phyloP scores from a whole-genome alignment of 1,140 invertebrate species.

The Hesperophylax magnus region DNA sequence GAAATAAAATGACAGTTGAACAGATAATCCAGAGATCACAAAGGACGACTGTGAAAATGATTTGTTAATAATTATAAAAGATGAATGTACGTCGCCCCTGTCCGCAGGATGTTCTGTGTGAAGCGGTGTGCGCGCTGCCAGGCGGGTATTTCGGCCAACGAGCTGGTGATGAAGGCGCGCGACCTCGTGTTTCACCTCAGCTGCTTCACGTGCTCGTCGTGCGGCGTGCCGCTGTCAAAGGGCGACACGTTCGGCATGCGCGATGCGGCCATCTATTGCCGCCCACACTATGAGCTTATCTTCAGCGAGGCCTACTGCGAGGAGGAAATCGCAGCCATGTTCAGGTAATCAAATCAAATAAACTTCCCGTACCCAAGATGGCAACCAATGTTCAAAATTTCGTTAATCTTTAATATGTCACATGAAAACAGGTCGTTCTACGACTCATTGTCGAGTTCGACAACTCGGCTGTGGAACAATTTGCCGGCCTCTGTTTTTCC shows the following conservation, averaged over 20 bases:
- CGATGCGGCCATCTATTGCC: constrained; percentile 83
- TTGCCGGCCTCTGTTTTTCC: too few species aligned
- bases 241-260: constrained; percentile 93
- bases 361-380: too few species aligned
- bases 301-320: constrained; percentile 70
- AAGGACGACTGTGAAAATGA: not conserved
- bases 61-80: not conserved
- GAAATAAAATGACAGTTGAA: too few species aligned
- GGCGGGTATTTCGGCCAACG: constrained; percentile 87
- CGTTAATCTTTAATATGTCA: too few species aligned
- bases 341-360: constrained; percentile 59
- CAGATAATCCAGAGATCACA: too few species aligned
- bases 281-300: constrained; percentile 75
- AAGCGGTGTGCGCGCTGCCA: constrained; percentile 89
- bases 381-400: too few species aligned
- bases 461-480: too few species aligned
- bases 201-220: constrained; percentile 92
- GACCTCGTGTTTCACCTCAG: constrained; percentile 92
- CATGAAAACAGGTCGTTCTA: too few species aligned
- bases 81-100: not conserved
- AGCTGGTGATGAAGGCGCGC: constrained; percentile 92
- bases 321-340: constrained; percentile 70
- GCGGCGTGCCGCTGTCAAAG: constrained; percentile 82
- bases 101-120: constrained; percentile 80
- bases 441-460: too few species aligned